Conservation (phyloP, 2,888 invertebrate genomes). For the Troides helena region DNA sequence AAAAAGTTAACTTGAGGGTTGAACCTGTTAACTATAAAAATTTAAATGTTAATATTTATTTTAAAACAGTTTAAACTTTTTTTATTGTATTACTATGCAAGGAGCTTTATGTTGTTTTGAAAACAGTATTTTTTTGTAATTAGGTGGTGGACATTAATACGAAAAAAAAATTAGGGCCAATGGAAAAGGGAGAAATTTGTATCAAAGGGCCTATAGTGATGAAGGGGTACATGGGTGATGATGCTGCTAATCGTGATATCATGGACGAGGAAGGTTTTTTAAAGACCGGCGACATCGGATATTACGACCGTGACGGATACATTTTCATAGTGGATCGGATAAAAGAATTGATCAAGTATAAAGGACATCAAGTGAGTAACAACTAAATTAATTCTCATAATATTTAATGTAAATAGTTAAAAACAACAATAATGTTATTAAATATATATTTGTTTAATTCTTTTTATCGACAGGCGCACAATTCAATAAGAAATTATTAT, state of each 20-base stretch:
- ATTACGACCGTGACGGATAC: conserved; percentile 60
- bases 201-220: conserved; percentile 54
- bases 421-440: no score
- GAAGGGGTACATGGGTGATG: conserved; percentile 56
- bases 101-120: no score
- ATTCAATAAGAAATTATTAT: no score
- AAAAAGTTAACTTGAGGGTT: no score
- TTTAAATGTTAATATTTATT: no score
- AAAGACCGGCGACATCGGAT: conserved; percentile 64
- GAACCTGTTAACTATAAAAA: no score
- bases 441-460: no score
- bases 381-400: no score
- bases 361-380: conserved; percentile 46
- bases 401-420: no score
- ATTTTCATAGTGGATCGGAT: conserved; percentile 62
- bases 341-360: conserved; percentile 67
- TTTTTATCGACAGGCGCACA: no score
- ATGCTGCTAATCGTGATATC: conserved; percentile 46
- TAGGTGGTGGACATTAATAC: conserved; percentile 64
- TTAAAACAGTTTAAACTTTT: no score
- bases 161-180: conserved; percentile 46
- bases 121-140: conserved; percentile 23
- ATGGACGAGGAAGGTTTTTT: conserved; percentile 59
- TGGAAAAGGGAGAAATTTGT: conserved; percentile 56
- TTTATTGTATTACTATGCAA: no score